phyloP scores from a whole-genome alignment of 2,888 invertebrate species.

The Hyposoter dolosus region DNA sequence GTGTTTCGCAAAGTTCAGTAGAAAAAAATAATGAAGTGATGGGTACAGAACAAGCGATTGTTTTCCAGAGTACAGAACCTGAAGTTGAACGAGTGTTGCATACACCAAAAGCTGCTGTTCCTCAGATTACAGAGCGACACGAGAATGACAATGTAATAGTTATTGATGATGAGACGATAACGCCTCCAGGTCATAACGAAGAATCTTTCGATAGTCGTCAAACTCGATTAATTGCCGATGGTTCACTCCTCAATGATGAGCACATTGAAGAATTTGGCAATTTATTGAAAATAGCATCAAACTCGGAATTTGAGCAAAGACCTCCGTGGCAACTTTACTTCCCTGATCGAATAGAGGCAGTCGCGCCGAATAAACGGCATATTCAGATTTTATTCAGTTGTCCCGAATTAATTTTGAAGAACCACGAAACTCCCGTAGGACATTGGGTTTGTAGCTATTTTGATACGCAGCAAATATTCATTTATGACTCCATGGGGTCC shows the following conservation, averaged over 20 bases:
- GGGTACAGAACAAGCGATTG: neutral
- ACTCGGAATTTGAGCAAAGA: constrained; percentile 39
- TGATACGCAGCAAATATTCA: constrained; percentile 50
- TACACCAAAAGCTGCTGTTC: neutral
- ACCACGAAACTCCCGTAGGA: neutral
- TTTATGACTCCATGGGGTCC: constrained; percentile 58
- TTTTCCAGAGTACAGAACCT: neutral
- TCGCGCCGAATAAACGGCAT: constrained; percentile 46
- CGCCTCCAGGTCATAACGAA: neutral
- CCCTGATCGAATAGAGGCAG: constrained; percentile 50
- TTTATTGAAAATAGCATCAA: constrained; percentile 39
- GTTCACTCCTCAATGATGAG: constrained; percentile 42
- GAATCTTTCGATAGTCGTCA: constrained; percentile 3
- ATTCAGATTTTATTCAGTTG: constrained; percentile 67
- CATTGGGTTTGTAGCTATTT: constrained; percentile 65
- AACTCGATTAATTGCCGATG: neutral
- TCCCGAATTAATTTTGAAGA: constrained; percentile 4
- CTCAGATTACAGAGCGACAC: neutral
- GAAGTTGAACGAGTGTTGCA: neutral
- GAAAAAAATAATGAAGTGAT: neutral
- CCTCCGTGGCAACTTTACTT: constrained; percentile 19
- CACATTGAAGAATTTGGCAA: constrained; percentile 52
- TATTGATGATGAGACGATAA: neutral
- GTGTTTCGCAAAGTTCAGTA: neutral
- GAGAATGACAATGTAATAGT: neutral